Base-by-base conservation (phyloP, 2,888 invertebrate species). In the Tipula unca region DNA sequence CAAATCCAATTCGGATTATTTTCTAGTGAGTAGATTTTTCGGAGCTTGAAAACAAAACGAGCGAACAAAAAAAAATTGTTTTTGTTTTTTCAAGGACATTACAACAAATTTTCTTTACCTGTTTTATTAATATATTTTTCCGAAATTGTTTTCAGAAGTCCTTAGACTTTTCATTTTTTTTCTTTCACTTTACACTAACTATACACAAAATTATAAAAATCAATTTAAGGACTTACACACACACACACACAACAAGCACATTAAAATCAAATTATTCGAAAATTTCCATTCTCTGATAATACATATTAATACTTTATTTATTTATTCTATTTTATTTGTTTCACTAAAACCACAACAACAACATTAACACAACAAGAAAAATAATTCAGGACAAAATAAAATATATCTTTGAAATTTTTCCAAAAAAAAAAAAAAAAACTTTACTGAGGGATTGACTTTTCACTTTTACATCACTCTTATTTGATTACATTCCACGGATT, bases 21-120 rank as follows among this genome's bases (percentile, higher is more conserved):
- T 69, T 69, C 25, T 69, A 69, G 69, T 69, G 69, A 69, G 69
- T 69, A 69, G 69, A 69, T 69, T 69, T 69, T 69, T 69, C 69
- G 69, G 69, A 69, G 69, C 69, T 25, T 69, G 25, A 69, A 20
- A 25, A 25, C 13, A 69, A 69, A 25, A 69, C 25, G 25, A 69
- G n/a, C 69, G 17, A 48, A 48, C 17, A 48, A 17, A n/a, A 69
- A 25, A 3, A 48, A 3, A 8, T 10, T 32, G 69, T 69, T 48
- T 48, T 42, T 48, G 2, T 25, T 25, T 69, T 69, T 69, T 69
- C 69, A 69, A 69, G 69, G 69, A 25, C 69, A 69, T 69, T 69
- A 69, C 10, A 69, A 69, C 25, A 69, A 69, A 69, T 69, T 20
- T 69, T 69, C 69, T 25, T 69, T 69, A 69, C 69, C 69, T 69